Conservation (phyloP, 2,797 vertebrate species). For the Propithecus perrieri region DNA sequence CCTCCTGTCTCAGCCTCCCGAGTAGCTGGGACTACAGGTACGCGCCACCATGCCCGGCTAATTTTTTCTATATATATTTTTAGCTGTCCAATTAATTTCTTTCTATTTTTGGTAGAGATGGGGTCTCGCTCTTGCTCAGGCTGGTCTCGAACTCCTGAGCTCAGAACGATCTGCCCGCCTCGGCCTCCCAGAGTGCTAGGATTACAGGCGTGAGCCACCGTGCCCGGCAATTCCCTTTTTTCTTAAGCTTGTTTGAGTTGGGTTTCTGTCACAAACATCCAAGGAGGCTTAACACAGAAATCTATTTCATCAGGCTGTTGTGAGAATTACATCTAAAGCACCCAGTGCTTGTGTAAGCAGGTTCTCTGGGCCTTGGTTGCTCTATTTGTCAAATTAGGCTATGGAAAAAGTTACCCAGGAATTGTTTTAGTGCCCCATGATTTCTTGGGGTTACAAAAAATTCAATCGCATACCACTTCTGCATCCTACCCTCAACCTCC, state of each 20-base stretch:
- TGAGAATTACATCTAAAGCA: not conserved
- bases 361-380: not conserved
- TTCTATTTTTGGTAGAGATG: too few species aligned
- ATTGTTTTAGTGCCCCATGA: not conserved
- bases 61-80: too few species aligned
- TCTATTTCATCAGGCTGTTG: not conserved
- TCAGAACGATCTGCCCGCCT: too few species aligned
- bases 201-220: too few species aligned
- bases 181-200: too few species aligned
- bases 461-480: not conserved
- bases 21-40: too few species aligned
- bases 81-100: too few species aligned
- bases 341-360: not conserved
- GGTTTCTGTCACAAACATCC: not conserved
- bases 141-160: too few species aligned
- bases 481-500: not conserved
- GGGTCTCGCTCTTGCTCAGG: too few species aligned
- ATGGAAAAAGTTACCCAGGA: not conserved
- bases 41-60: too few species aligned
- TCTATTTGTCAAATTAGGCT: not conserved
- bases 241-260: constrained; percentile 39
- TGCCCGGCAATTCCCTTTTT: not conserved
- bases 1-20: too few species aligned
- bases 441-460: not conserved
- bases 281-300: not conserved